Conservation (phyloP, 2,888 invertebrate species). For the Pollenia amentaria region DNA sequence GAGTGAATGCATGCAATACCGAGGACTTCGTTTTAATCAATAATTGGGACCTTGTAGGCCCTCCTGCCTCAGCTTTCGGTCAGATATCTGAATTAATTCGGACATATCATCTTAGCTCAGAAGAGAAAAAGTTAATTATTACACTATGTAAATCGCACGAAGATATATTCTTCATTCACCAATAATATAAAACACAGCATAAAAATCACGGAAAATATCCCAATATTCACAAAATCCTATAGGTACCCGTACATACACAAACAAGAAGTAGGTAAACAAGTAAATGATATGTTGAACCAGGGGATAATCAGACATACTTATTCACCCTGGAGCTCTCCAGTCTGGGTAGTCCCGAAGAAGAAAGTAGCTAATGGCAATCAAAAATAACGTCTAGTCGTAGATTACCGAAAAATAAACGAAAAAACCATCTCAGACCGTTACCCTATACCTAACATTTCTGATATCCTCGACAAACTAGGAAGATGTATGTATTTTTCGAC, state of each 20-base stretch:
- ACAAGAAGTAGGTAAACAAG: slow-evolving; percentile 29
- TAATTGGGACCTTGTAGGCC: not conserved
- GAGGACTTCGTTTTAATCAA: not conserved
- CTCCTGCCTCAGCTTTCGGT: not conserved
- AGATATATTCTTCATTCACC: slow-evolving; percentile 34
- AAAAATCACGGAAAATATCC: slow-evolving; percentile 26
- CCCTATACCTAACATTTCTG: slow-evolving; percentile 23
- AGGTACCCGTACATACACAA: slow-evolving; percentile 43
- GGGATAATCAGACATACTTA: slow-evolving; percentile 29
- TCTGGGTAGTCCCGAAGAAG: too few species aligned
- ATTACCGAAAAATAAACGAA: too few species aligned
- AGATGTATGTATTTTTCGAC: slow-evolving; percentile 39
- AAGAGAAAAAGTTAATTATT: slow-evolving; percentile 27
- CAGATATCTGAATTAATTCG: not conserved
- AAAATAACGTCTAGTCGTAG: too few species aligned
- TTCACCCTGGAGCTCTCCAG: too few species aligned
- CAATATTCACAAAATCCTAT: slow-evolving; percentile 49
- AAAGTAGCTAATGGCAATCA: too few species aligned
- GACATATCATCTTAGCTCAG: slow-evolving; percentile 23
- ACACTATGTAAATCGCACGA: too few species aligned
- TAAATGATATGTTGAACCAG: slow-evolving; percentile 14
- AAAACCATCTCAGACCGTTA: slow-evolving; percentile 39
- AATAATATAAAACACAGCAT: slow-evolving; percentile 41
- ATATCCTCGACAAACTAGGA: slow-evolving; percentile 19
- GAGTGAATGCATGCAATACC: not conserved